phyloP scores from a whole-genome alignment of 2,113 vertebrate genomes.

The Hippocampus guttulatus region DNA sequence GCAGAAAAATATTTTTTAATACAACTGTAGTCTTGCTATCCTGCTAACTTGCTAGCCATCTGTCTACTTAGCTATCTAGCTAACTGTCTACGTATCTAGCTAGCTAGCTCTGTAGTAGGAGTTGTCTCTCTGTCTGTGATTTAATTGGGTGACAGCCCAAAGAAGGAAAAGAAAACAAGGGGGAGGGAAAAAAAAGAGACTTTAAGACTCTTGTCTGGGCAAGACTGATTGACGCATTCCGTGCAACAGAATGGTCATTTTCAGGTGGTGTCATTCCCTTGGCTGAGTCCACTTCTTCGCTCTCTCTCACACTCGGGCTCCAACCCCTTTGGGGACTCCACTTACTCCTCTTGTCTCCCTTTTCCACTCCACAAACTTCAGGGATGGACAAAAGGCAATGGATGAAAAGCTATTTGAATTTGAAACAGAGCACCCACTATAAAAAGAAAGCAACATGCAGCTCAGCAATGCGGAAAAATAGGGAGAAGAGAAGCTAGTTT shows the following conservation, averaged over 20 bases:
- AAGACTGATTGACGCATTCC: conserved; percentile 51
- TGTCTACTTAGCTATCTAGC: background rate
- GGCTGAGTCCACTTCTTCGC: conserved; percentile 26
- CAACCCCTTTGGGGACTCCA: conserved; percentile 62
- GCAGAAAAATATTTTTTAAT: no score
- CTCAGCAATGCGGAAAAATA: conserved; percentile 39
- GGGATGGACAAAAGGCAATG: conserved; percentile 63
- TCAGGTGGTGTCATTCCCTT: conserved; percentile 48
- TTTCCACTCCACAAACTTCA: conserved; percentile 72
- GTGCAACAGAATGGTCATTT: conserved; percentile 38
- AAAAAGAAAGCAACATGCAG: conserved; percentile 4
- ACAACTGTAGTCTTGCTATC: no score
- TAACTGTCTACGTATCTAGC: background rate
- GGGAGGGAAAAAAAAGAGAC: conserved; percentile 35
- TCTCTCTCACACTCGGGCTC: conserved; percentile 44
- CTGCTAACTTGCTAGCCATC: no score
- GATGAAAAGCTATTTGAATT: conserved; percentile 73
- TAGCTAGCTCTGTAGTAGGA: background rate
- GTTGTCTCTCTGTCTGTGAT: background rate
- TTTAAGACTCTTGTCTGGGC: conserved; percentile 33
- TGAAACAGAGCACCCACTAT: conserved; percentile 63
- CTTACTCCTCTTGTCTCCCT: conserved; percentile 52
- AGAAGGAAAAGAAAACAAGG: conserved; percentile 13
- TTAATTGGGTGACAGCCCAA: conserved; percentile 28
- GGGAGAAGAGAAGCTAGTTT: conserved; percentile 42